Percentiles rank a stretch among this genome's conserved stretches.
These are phyloP conservation scores for Tenualosa thibaudeaui DNA, from an alignment of 2,797 vertebrate genomes.

Conservation along the genomic window DNA sequence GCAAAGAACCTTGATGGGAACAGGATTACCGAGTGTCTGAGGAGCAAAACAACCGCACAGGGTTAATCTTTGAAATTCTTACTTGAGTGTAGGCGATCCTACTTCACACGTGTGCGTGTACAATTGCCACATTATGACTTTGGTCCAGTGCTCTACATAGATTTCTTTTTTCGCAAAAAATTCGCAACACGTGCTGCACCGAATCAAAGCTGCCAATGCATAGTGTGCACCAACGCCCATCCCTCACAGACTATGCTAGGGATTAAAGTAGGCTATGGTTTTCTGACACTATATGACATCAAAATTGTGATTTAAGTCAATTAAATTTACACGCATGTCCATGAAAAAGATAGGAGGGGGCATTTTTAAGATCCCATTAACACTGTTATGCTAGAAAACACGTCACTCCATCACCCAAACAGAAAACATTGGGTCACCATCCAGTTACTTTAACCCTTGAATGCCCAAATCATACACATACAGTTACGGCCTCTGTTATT, in stretches of 20 bases:
- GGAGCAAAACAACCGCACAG: conserved; percentile 6
- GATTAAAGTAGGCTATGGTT: neutral
- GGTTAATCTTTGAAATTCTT: conserved; percentile 20
- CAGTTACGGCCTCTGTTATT: neutral
- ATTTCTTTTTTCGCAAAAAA: neutral
- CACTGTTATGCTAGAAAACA: neutral
- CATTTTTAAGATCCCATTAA: neutral
- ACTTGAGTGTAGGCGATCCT: neutral
- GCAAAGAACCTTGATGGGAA: conserved; percentile 15
- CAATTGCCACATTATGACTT: neutral
- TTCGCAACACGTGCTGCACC: neutral
- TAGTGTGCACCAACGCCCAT: neutral
- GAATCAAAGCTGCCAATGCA: neutral
- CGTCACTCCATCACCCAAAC: neutral
- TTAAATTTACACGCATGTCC: neutral
- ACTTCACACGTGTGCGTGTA: conserved; percentile 26
- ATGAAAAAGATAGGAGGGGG: neutral
- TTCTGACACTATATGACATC: neutral
- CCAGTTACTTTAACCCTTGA: conserved; percentile 6
- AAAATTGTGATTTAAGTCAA: neutral
- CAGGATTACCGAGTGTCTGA: neutral
- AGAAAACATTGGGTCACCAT: neutral
- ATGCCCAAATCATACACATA: neutral
- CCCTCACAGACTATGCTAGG: neutral
- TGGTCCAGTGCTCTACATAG: neutral